Conservation (phyloP, 2,797 vertebrate genomes). For the Lerista edwardsae region DNA sequence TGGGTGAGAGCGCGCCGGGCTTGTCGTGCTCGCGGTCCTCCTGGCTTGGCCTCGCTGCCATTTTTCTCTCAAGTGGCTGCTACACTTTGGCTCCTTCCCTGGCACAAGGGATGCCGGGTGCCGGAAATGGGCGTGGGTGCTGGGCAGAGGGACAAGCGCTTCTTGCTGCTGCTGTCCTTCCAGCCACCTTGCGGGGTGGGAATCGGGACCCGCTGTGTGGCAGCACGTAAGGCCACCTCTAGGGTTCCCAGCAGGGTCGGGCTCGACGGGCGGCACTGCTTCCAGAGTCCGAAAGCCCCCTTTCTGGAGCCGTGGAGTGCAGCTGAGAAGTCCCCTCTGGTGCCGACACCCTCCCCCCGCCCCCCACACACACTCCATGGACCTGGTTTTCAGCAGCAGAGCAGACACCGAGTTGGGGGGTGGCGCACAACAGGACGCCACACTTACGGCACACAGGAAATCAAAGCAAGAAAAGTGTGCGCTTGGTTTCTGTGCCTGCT, state of each 20-base stretch:
- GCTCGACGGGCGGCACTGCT: too few species aligned
- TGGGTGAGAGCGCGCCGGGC: constrained; percentile 77
- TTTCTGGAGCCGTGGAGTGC: not conserved
- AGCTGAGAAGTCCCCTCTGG: not conserved
- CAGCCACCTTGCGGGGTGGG: too few species aligned
- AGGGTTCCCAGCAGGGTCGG: too few species aligned
- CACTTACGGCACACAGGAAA: too few species aligned
- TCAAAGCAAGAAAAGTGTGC: too few species aligned
- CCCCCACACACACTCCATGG: not conserved
- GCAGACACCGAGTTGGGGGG: too few species aligned
- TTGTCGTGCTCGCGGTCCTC: constrained; percentile 69
- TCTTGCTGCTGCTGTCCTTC: too few species aligned
- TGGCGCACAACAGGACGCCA: not conserved
- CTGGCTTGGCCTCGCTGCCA: constrained; percentile 61
- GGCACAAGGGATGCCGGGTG: constrained; percentile 36
- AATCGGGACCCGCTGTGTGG: too few species aligned
- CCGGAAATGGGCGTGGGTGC: not conserved
- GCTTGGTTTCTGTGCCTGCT: too few species aligned
- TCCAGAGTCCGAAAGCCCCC: not conserved
- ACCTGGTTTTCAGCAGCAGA: not conserved
- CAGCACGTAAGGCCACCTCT: too few species aligned
- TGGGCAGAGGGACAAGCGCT: accelerated
- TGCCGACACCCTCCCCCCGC: not conserved
- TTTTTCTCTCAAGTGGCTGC: constrained; percentile 46
- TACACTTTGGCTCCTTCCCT: constrained; percentile 28